phyloP scores from a whole-genome alignment of 2,888 invertebrate species.

The Amphipoea oculea region DNA sequence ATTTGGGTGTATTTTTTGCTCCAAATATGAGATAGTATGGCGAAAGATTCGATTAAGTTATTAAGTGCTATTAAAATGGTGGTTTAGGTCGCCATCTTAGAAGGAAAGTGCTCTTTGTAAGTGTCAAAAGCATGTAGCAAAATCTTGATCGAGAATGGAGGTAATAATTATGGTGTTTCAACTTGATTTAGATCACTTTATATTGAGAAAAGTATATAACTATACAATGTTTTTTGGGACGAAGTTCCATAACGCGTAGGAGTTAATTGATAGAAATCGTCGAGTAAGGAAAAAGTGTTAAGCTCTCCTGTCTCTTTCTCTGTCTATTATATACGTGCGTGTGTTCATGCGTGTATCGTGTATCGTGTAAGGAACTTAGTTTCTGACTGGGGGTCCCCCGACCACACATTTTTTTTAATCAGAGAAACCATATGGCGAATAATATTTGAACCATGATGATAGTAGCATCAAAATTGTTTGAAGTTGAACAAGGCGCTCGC shows the following conservation, averaged over 20 bases:
- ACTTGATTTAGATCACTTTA: conserved; percentile 10
- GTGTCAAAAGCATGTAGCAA: conserved; percentile 6
- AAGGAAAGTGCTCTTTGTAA: conserved; percentile 32
- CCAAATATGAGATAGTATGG: not conserved
- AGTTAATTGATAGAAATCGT: not conserved
- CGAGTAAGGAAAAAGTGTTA: not conserved
- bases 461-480: not conserved
- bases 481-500: not conserved
- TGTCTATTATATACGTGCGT: too few species aligned
- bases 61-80: conserved; percentile 57
- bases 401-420: too few species aligned
- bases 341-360: too few species aligned
- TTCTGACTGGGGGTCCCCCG: too few species aligned
- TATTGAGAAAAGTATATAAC: not conserved
- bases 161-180: conserved; percentile 5
- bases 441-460: not conserved
- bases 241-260: not conserved
- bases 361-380: too few species aligned
- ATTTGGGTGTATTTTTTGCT: conserved; percentile 50
- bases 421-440: too few species aligned
- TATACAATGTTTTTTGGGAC: not conserved
- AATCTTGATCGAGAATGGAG: not conserved
- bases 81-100: conserved; percentile 23
- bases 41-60: conserved; percentile 62
- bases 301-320: not conserved